Evolutionary conservation across 2,888 invertebrate genomes (phyloP).

Genomic region (Hydrotaea cyrtoneurina): DNA sequence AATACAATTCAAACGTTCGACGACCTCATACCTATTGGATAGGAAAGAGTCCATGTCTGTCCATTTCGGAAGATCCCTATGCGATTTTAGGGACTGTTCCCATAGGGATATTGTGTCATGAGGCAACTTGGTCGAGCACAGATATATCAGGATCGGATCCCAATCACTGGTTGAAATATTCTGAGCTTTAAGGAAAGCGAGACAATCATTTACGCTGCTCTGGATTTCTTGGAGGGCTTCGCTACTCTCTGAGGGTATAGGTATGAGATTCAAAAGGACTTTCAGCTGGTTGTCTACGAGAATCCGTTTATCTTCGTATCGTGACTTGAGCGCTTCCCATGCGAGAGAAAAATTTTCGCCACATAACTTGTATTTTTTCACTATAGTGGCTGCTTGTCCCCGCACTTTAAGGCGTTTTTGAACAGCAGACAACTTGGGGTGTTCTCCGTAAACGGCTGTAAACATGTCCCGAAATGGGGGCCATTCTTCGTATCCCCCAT

Average conservation of each 20-base stretch:
- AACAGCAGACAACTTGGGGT: conserved; percentile 10
- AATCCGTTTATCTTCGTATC: conserved; percentile 46
- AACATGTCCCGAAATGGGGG: too few species aligned
- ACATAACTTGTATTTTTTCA: conserved; percentile 9
- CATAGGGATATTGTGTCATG: conserved; percentile 28
- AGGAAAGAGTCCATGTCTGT: conserved; percentile 42
- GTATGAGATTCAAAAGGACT: conserved; percentile 5
- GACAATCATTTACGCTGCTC: conserved; percentile 36
- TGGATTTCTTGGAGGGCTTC: conserved; percentile 20
- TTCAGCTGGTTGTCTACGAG: conserved; percentile 36
- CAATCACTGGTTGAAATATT: conserved; percentile 29
- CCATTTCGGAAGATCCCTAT: conserved; percentile 35
- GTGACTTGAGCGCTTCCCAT: conserved; percentile 36
- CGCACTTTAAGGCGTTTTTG: conserved; percentile 39
- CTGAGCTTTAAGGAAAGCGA: neutral
- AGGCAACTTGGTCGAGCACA: too few species aligned
- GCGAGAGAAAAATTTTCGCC: conserved; percentile 35
- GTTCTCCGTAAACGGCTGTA: too few species aligned
- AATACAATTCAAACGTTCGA: conserved; percentile 1
- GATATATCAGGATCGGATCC: conserved; percentile 33
- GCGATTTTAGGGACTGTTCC: conserved; percentile 40
- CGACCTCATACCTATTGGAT: conserved; percentile 28
- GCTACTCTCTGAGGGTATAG: conserved; percentile 8
- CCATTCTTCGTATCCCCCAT: too few species aligned
- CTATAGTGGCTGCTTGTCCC: conserved; percentile 18